Percentiles rank a stretch among this genome's conserved stretches.
phyloP scores from a whole-genome alignment of 37 sponge, comb jelly and placozoan genomes.

The Crambe crambe region DNA sequence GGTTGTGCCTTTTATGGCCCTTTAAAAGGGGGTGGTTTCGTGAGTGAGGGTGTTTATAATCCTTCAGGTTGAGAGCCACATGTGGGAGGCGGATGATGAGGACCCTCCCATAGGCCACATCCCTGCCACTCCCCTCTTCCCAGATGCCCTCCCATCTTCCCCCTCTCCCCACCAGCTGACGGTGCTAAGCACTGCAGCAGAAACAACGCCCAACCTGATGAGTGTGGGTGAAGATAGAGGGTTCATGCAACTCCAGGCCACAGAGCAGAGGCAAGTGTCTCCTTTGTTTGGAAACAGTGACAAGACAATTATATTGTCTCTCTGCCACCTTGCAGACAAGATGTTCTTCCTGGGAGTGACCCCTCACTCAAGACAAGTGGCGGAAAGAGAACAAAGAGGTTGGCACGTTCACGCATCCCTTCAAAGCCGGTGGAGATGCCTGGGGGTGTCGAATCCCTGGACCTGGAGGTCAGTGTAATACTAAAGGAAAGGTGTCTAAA shows the following conservation, averaged over 20 bases:
- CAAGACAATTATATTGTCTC: too few species aligned
- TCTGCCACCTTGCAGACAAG: neutral
- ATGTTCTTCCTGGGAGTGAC: neutral
- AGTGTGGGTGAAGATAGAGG: neutral
- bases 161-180: neutral
- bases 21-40: too few species aligned
- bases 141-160: conserved; percentile 33
- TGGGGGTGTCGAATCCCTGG: conserved; percentile 31
- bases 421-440: conserved; percentile 65
- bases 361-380: neutral
- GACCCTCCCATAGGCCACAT: neutral
- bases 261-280: neutral
- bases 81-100: conserved; percentile 11
- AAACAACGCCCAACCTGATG: conserved; percentile 17
- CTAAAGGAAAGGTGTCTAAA: neutral
- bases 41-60: too few species aligned
- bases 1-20: too few species aligned
- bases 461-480: conserved; percentile 29
- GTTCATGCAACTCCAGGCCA: neutral
- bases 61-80: neutral
- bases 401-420: conserved; percentile 54
- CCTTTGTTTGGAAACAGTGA: too few species aligned
- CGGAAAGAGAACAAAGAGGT: conserved; percentile 1
- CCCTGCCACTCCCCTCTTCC: conserved; percentile 18
- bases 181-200: conserved; percentile 1